phyloP scores from a whole-genome alignment of 1,140 invertebrate genomes.

The Drosophila mojavensis region DNA sequence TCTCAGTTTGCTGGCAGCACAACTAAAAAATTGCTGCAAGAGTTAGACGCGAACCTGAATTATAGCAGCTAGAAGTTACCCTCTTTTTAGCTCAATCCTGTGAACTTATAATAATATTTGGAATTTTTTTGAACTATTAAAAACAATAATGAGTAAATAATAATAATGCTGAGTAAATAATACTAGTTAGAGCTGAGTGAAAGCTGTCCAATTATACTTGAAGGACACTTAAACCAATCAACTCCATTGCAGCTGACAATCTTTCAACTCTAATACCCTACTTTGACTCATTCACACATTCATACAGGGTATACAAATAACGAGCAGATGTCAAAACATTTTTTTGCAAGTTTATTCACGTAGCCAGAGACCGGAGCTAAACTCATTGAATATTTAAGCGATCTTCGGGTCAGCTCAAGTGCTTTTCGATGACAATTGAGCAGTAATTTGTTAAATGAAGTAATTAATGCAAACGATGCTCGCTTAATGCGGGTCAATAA shows the following conservation, averaged over 20 bases:
- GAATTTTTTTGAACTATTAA: too few relatives aligned
- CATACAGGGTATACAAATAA: conserved; percentile 27
- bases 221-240: too few relatives aligned
- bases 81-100: background rate
- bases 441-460: conserved; percentile 36
- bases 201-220: too few relatives aligned
- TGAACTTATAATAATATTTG: background rate
- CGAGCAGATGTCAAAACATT: conserved; percentile 14
- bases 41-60: background rate
- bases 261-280: background rate
- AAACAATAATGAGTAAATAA: too few relatives aligned
- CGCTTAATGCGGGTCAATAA: conserved; percentile 1
- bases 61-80: background rate
- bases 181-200: too few relatives aligned
- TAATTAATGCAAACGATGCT: conserved; percentile 23
- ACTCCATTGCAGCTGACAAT: too few relatives aligned
- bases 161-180: too few relatives aligned
- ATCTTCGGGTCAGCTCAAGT: conserved; percentile 11
- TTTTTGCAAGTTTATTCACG: conserved; percentile 3
- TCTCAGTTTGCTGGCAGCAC: conserved; percentile 17
- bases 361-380: conserved; percentile 15
- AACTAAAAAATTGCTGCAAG: background rate
- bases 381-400: conserved; percentile 50
- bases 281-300: background rate
- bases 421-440: conserved; percentile 1